A percentile compares a stretch with the other conserved stretches of the same genome.
Conservation (phyloP, 2,113 vertebrate species). For the Panthera leo region DNA sequence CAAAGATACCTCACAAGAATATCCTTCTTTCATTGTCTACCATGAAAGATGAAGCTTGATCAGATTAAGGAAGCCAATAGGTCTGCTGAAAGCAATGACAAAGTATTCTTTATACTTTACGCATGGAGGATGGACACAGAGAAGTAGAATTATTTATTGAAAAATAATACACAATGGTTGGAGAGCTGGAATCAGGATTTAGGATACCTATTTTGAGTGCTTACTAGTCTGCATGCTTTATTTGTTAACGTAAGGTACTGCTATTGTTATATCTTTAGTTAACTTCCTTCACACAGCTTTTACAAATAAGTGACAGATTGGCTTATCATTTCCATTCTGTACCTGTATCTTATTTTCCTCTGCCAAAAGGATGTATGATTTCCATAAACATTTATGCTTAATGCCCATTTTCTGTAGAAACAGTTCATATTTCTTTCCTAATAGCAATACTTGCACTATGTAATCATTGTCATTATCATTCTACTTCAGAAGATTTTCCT, state of each 20-base stretch:
- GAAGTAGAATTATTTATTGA: neutral
- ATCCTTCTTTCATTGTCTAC: neutral
- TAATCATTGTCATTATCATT: slow-evolving; percentile 24
- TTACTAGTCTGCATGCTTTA: neutral
- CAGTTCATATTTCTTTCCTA: neutral
- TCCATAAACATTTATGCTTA: slow-evolving; percentile 10
- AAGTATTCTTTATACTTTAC: neutral
- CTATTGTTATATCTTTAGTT: neutral
- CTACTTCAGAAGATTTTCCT: slow-evolving; percentile 6
- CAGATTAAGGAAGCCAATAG: neutral
- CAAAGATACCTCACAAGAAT: neutral
- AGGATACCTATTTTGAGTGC: neutral
- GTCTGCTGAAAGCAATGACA: neutral
- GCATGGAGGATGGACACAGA: neutral
- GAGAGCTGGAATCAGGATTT: neutral
- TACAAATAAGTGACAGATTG: neutral
- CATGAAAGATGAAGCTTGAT: neutral
- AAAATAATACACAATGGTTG: neutral
- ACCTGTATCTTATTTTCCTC: slow-evolving; percentile 31
- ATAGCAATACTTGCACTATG: neutral
- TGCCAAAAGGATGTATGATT: slow-evolving; percentile 4
- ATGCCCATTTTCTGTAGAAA: slow-evolving; percentile 11
- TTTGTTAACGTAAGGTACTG: neutral
- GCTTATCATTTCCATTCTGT: neutral
- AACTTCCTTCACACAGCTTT: neutral